Conservation (phyloP, 2,797 vertebrate species). For the Kryptolebias ocellatus region DNA sequence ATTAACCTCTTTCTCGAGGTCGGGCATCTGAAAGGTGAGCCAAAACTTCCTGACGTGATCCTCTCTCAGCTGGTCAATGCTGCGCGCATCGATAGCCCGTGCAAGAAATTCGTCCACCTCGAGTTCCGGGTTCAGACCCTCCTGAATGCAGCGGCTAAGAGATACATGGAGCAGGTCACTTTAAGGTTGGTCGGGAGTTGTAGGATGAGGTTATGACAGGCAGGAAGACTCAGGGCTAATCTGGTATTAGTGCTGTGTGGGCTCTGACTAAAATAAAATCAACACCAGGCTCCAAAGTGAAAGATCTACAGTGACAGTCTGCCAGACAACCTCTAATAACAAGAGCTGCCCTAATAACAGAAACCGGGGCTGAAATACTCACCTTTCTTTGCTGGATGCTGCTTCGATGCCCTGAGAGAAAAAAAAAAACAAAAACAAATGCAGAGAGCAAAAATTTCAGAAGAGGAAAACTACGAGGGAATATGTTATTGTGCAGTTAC, state of each 20-base stretch:
- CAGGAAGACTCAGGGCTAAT: constrained; percentile 57
- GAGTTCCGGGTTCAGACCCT: constrained; percentile 92
- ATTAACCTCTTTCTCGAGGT: constrained; percentile 92
- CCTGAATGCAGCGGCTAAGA: constrained; percentile 89
- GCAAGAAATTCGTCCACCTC: constrained; percentile 96
- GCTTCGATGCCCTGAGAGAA: constrained; percentile 92
- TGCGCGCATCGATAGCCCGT: constrained; percentile 94
- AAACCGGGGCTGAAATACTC: constrained; percentile 74
- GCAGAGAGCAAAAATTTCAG: constrained; percentile 46
- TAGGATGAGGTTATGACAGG: constrained; percentile 37
- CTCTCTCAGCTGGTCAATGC: constrained; percentile 95
- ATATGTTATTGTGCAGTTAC: constrained; percentile 63
- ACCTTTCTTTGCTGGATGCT: constrained; percentile 97
- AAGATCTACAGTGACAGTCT: constrained; percentile 44
- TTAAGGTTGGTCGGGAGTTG: constrained; percentile 12
- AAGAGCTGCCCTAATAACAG: constrained; percentile 31
- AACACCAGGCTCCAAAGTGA: constrained; percentile 56
- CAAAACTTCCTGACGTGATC: constrained; percentile 96
- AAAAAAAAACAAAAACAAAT: constrained; percentile 49
- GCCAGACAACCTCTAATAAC: constrained; percentile 44
- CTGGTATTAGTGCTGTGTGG: constrained; percentile 48
- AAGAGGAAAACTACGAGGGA: constrained; percentile 38
- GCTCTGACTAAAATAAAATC: constrained; percentile 53
- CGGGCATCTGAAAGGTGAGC: constrained; percentile 91
- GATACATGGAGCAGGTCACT: constrained; percentile 53